These are phyloP conservation scores for Myiopsitta monachus DNA, from an alignment of 2,113 vertebrate genomes.

Conservation along the genomic window DNA sequence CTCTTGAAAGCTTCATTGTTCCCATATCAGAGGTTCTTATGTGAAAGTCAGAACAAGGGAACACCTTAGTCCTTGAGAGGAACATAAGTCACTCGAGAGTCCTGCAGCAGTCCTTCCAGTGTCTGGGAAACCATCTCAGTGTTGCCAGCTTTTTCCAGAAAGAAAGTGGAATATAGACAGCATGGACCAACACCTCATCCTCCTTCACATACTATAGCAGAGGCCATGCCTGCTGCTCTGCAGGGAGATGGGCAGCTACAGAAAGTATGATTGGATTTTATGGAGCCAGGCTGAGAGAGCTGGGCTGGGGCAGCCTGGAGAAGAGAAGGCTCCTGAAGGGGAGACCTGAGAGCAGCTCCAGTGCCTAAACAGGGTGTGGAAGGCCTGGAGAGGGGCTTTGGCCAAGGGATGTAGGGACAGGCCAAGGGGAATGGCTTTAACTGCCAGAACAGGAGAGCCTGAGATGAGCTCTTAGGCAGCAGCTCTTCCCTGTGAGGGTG, in stretches of 20 bases:
- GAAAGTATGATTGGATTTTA: neutral
- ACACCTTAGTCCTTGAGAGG: neutral
- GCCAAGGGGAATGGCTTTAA: too few species aligned
- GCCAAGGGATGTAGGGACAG: too few species aligned
- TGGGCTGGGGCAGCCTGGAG: neutral
- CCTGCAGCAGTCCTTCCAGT: neutral
- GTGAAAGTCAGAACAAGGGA: neutral
- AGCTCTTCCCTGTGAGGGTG: too few species aligned
- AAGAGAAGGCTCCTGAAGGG: neutral
- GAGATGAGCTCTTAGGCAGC: too few species aligned
- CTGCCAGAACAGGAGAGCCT: too few species aligned
- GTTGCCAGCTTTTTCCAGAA: neutral
- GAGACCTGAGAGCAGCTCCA: neutral
- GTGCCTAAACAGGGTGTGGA: too few species aligned
- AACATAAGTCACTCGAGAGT: neutral
- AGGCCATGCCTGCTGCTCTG: neutral
- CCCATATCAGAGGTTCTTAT: neutral
- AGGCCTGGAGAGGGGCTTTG: too few species aligned
- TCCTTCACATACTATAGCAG: neutral
- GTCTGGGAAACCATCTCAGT: neutral
- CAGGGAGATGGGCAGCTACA: neutral
- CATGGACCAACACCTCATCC: fast-evolving
- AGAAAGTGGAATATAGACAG: neutral
- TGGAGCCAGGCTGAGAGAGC: neutral
- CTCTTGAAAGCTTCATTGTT: neutral